A percentile compares a stretch with the other conserved stretches of the same genome.
These are phyloP conservation scores for human (Homo sapiens) DNA, from an alignment of 2,113 vertebrate species.

Conservation along the genomic window DNA sequence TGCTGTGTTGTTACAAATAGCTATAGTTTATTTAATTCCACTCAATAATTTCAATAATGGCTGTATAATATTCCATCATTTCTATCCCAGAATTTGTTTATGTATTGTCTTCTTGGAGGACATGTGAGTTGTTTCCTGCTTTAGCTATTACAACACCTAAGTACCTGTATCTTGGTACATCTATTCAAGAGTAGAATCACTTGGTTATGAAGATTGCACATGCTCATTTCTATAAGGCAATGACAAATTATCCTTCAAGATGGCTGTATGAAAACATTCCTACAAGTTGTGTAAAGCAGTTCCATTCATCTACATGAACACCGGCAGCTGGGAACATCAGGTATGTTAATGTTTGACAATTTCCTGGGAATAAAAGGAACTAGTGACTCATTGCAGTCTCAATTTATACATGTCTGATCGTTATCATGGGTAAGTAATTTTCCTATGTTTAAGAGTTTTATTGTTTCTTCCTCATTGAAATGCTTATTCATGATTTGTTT, in stretches of 20 bases:
- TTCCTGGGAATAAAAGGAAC: not conserved
- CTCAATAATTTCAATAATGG: not conserved
- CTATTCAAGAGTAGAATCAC: not conserved
- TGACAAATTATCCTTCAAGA: not conserved
- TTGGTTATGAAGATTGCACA: not conserved
- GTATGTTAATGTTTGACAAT: not conserved
- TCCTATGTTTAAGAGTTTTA: not conserved
- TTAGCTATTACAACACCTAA: not conserved
- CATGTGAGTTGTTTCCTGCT: not conserved
- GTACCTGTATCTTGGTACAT: not conserved
- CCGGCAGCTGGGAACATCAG: not conserved
- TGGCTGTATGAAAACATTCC: not conserved
- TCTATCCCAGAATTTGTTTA: not conserved
- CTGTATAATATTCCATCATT: not conserved
- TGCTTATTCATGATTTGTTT: not conserved
- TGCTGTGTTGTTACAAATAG: not conserved
- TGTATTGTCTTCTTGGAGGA: not conserved
- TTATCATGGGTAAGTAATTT: not conserved
- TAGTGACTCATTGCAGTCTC: not conserved
- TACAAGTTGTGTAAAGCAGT: not conserved
- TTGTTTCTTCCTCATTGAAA: not conserved
- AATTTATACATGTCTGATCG: not conserved
- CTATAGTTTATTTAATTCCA: not conserved
- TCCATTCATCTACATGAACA: not conserved
- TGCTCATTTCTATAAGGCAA: not conserved